Evolutionary conservation across 2,113 vertebrate species (phyloP).

Genomic region (Amblyopsis rosae): DNA sequence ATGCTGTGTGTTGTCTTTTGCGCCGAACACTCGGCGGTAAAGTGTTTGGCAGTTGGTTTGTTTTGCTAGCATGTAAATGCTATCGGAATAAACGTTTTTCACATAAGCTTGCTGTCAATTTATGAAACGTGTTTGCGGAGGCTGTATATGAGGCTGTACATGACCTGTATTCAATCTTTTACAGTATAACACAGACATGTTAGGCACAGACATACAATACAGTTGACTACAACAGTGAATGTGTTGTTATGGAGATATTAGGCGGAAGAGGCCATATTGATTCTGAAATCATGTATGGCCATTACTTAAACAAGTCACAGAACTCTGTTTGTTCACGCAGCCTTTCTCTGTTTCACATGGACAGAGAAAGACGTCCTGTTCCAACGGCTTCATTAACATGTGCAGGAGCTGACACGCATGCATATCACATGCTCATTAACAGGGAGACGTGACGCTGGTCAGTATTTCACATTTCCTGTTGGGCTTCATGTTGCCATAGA

Average conservation of each 20-base stretch:
- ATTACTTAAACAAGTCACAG: slow-evolving; percentile 50
- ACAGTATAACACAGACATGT: too few species aligned
- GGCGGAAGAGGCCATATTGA: too few species aligned
- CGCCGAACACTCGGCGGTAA: too few species aligned
- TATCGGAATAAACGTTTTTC: not conserved
- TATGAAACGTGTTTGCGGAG: too few species aligned
- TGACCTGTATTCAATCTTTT: too few species aligned
- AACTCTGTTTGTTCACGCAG: slow-evolving; percentile 49
- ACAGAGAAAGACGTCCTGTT: slow-evolving; percentile 40
- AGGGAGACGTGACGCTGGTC: slow-evolving; percentile 53
- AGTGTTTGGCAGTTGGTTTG: slow-evolving; percentile 6
- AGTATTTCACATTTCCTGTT: slow-evolving; percentile 63
- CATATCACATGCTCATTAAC: slow-evolving; percentile 51
- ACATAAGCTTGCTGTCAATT: too few species aligned
- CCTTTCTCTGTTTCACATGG: slow-evolving; percentile 20
- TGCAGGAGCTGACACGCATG: slow-evolving; percentile 55
- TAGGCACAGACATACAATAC: too few species aligned
- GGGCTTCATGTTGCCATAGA: slow-evolving; percentile 49
- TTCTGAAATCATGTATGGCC: slow-evolving; percentile 28
- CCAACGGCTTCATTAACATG: slow-evolving; percentile 44
- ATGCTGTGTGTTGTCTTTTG: too few species aligned
- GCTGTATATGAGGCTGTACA: too few species aligned
- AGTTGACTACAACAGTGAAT: too few species aligned
- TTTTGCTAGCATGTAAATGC: slow-evolving; percentile 10
- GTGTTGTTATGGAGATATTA: too few species aligned